A percentile compares a stretch with the other conserved stretches of the same genome.
Evolutionary conservation across 2,888 invertebrate species (phyloP).

Genomic region (Melipona bicolor): DNA sequence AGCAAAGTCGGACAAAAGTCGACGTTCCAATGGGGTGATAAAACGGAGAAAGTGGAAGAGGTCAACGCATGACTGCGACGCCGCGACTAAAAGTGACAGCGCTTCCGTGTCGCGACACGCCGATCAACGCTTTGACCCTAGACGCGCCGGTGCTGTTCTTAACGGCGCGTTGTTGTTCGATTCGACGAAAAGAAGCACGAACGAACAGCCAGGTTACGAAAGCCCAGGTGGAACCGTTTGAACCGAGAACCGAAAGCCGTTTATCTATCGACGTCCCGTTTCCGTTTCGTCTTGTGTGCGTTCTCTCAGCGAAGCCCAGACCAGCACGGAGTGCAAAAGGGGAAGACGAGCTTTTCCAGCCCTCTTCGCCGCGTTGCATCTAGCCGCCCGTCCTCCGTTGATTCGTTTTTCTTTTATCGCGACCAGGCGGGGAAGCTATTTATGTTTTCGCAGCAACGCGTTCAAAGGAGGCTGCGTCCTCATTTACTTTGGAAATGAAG

Average conservation of each 20-base stretch:
- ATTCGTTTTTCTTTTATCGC: constrained; percentile 50
- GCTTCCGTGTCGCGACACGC: background rate
- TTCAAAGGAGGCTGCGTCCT: constrained; percentile 51
- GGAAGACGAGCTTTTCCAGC: constrained; percentile 30
- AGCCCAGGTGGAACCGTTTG: background rate
- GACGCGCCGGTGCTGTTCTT: no score
- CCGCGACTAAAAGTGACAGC: constrained; percentile 4
- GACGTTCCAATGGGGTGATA: background rate
- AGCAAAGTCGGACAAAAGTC: background rate
- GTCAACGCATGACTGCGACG: background rate
- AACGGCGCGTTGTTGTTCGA: background rate
- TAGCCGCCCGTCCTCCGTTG: background rate
- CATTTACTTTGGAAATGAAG: constrained; percentile 71
- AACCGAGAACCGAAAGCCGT: background rate
- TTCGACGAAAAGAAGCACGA: constrained; percentile 28
- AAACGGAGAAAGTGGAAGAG: background rate
- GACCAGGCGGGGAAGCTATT: constrained; percentile 38
- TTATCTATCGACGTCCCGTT: background rate
- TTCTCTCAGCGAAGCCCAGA: background rate
- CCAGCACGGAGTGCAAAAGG: constrained; percentile 18
- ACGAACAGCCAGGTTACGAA: constrained; percentile 19
- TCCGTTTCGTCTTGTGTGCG: background rate
- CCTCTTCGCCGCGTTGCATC: background rate
- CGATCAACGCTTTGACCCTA: no score
- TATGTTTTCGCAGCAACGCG: constrained; percentile 64